phyloP scores from a whole-genome alignment of 53 echinoderm and acorn worm genomes.

The Apostichopus leukothele region DNA sequence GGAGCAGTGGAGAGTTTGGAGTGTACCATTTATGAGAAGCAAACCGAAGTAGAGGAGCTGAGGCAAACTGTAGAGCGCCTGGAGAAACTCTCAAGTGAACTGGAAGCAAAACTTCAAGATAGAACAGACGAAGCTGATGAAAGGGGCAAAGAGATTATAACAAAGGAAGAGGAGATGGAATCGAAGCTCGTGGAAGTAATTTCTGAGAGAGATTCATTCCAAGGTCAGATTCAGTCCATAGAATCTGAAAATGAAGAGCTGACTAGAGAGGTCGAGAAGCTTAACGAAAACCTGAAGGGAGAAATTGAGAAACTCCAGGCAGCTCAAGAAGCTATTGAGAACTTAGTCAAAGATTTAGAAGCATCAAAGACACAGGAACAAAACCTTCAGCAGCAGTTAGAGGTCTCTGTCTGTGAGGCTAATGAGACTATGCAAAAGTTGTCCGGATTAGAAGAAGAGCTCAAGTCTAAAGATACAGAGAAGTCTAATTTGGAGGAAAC shows the following conservation, averaged over 20 bases:
- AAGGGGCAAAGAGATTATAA: neutral
- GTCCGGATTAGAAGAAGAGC: constrained; percentile 2
- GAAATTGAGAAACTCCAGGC: neutral
- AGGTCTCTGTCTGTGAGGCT: neutral
- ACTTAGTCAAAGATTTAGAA: constrained; percentile 28
- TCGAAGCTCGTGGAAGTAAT: neutral
- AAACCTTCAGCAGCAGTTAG: constrained; percentile 23
- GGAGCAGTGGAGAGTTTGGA: constrained; percentile 10
- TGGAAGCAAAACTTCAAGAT: neutral
- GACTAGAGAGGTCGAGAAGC: neutral
- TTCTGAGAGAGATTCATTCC: constrained; percentile 15
- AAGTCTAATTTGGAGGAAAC: neutral
- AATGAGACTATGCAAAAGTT: neutral
- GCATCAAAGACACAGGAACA: neutral
- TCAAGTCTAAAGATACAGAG: neutral
- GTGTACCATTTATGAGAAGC: neutral
- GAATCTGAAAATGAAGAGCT: constrained; percentile 18
- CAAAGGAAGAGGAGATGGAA: neutral
- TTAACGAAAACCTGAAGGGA: neutral
- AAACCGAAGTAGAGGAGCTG: constrained; percentile 8
- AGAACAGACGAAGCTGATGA: neutral
- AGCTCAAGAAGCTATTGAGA: neutral
- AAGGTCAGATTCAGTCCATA: neutral
- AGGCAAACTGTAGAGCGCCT: neutral
- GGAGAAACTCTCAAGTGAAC: neutral